Conservation (phyloP, 1,140 invertebrate genomes). For the Hestina assimilis region DNA sequence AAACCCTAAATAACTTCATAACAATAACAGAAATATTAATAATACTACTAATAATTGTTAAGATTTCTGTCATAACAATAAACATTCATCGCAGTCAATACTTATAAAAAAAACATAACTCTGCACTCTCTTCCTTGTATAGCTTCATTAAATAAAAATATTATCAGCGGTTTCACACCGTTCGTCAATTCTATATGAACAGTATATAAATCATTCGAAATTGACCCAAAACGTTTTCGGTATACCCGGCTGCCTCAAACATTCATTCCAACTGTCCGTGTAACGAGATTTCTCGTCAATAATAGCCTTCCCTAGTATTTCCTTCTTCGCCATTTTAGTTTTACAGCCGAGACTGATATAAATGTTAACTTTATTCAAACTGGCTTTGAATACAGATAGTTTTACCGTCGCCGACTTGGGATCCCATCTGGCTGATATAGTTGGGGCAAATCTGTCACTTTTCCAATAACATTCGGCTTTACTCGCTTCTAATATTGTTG, state of each 20-base stretch:
- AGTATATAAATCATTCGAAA: conserved; percentile 51
- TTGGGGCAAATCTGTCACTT: conserved; percentile 84
- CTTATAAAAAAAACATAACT: too few species aligned
- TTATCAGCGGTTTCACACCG: background rate
- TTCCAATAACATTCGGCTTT: conserved; percentile 87
- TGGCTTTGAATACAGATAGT: conserved; percentile 66
- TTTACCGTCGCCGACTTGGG: conserved; percentile 73
- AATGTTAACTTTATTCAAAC: conserved; percentile 69
- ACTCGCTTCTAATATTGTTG: conserved; percentile 83
- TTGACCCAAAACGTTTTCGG: conserved; percentile 74
- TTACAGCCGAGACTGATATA: conserved; percentile 76
- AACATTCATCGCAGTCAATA: too few species aligned
- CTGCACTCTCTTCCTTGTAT: too few species aligned
- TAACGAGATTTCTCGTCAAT: conserved; percentile 68
- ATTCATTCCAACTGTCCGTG: conserved; percentile 66
- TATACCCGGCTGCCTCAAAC: conserved; percentile 62
- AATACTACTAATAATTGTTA: too few species aligned
- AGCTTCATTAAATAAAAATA: too few species aligned
- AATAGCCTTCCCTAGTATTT: conserved; percentile 71
- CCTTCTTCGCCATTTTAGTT: conserved; percentile 75
- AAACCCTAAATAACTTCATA: too few species aligned
- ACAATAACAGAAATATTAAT: too few species aligned
- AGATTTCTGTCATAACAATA: too few species aligned
- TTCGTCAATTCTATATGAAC: background rate
- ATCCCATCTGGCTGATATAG: conserved; percentile 82